phyloP scores from a whole-genome alignment of 2,113 vertebrate genomes.

The Indri indri region DNA sequence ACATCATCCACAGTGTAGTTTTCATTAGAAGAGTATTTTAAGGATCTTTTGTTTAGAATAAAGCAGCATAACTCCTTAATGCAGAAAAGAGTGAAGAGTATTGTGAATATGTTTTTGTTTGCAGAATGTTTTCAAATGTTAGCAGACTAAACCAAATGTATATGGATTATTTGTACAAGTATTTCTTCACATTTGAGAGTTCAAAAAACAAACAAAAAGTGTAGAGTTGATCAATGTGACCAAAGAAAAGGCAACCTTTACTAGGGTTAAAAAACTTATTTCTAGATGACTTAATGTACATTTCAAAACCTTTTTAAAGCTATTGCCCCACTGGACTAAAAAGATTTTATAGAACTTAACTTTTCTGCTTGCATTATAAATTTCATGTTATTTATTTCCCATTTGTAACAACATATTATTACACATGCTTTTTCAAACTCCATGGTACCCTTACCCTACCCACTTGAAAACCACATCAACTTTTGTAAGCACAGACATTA shows the following conservation, averaged over 20 bases:
- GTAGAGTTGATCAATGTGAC: not conserved
- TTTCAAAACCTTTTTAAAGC: not conserved
- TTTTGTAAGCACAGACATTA: not conserved
- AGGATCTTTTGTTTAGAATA: not conserved
- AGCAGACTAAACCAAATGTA: slow-evolving; percentile 15
- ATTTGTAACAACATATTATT: not conserved
- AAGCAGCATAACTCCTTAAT: not conserved
- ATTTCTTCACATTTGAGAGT: not conserved
- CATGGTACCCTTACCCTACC: not conserved
- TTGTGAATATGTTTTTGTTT: not conserved
- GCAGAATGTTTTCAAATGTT: slow-evolving; percentile 12
- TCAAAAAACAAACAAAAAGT: not conserved
- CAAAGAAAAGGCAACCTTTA: not conserved
- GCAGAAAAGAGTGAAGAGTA: not conserved
- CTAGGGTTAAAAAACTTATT: not conserved
- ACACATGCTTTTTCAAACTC: not conserved
- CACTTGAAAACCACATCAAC: not conserved
- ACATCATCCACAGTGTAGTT: not conserved
- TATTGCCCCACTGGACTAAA: not conserved
- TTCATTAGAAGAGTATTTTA: not conserved
- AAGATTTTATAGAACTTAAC: not conserved
- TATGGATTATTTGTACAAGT: not conserved
- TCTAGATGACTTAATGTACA: not conserved
- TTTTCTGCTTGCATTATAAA: not conserved
- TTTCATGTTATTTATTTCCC: not conserved